Percentiles rank a stretch among this genome's conserved stretches.
Conservation (phyloP, 2,888 invertebrate species). For the Limnephilus marmoratus region DNA sequence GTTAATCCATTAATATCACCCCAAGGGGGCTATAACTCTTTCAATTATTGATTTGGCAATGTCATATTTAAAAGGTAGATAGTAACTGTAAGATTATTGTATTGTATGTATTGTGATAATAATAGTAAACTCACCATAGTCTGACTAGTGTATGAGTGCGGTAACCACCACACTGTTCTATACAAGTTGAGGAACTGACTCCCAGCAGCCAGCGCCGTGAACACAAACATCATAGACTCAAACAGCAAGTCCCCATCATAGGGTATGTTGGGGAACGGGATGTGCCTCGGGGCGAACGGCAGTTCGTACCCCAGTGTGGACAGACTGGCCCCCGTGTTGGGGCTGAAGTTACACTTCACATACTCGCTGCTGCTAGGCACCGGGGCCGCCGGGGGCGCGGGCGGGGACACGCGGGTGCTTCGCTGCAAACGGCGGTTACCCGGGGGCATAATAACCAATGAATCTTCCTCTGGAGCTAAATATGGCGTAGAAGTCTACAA, state of each 20-base stretch:
- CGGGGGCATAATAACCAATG: slow-evolving; percentile 64
- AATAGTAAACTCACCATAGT: slow-evolving; percentile 84
- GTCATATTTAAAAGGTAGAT: neutral
- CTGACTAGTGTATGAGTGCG: slow-evolving; percentile 92
- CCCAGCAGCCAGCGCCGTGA: slow-evolving; percentile 86
- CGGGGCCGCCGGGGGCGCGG: slow-evolving; percentile 36
- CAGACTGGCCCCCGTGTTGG: slow-evolving; percentile 8
- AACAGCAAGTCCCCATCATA: slow-evolving; percentile 89
- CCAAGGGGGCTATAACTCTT: no score
- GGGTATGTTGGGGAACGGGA: slow-evolving; percentile 88
- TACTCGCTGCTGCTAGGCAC: slow-evolving; percentile 50
- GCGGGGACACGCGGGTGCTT: slow-evolving; percentile 68
- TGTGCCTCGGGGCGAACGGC: slow-evolving; percentile 84
- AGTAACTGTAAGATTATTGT: neutral
- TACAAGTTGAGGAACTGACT: slow-evolving; percentile 97
- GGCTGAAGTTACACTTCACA: slow-evolving; percentile 52
- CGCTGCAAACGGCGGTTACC: slow-evolving; percentile 70
- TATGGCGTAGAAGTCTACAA: slow-evolving; percentile 55
- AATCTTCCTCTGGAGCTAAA: slow-evolving; percentile 63
- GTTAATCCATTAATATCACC: neutral
- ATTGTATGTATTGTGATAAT: neutral
- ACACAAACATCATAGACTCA: slow-evolving; percentile 90
- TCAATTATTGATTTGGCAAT: no score
- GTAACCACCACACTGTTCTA: slow-evolving; percentile 98
- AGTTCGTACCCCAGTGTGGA: slow-evolving; percentile 67